These are phyloP conservation scores for Trinorchestia longiramus DNA, from an alignment of 1,140 invertebrate species.

Conservation along the genomic window DNA sequence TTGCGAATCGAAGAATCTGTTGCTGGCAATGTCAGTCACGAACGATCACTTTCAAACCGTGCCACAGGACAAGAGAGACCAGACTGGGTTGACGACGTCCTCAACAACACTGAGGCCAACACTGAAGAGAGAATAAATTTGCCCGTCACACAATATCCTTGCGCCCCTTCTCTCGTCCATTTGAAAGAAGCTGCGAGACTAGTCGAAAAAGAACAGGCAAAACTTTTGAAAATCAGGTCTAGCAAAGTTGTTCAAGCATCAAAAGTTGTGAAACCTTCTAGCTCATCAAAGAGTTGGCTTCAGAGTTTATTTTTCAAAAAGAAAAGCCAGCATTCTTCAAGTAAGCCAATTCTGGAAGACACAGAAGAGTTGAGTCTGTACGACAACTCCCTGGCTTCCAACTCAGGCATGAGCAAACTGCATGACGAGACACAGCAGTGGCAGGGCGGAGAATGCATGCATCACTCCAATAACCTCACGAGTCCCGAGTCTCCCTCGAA, in stretches of 20 bases:
- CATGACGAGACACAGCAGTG: neutral
- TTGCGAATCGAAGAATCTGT: constrained; percentile 34
- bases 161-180: constrained; percentile 1
- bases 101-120: neutral
- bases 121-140: constrained; percentile 6
- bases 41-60: neutral
- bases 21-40: neutral
- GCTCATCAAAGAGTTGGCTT: neutral
- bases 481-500: constrained; percentile 4
- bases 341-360: constrained; percentile 21
- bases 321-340: neutral
- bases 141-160: neutral
- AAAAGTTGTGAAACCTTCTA: neutral
- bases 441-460: neutral
- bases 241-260: neutral
- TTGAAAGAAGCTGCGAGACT: constrained; percentile 25
- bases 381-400: constrained; percentile 8
- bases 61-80: constrained; percentile 19
- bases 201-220: neutral
- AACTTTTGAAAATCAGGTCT: neutral
- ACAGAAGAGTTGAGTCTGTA: constrained; percentile 41
- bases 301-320: neutral
- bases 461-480: neutral
- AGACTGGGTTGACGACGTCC: constrained; percentile 23
- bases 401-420: neutral